phyloP scores from a whole-genome alignment of 2,888 invertebrate genomes.

The Diloba caeruleocephala region DNA sequence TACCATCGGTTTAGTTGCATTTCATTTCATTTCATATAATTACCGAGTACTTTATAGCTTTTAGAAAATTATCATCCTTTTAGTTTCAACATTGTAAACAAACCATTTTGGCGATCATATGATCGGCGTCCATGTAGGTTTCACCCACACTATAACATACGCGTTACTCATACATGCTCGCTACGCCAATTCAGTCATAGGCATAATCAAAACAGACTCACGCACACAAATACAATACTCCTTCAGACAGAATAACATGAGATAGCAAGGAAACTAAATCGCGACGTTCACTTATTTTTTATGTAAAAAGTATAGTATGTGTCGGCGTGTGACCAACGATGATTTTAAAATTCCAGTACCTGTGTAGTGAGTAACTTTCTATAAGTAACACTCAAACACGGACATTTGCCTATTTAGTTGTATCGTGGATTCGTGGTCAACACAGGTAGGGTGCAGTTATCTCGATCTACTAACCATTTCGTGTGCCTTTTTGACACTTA shows the following conservation, averaged over 20 bases:
- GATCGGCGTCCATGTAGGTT: conserved; percentile 41
- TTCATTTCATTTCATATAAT: no score
- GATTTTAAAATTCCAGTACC: neutral
- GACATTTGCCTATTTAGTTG: conserved; percentile 31
- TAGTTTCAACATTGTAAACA: conserved; percentile 34
- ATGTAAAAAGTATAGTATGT: neutral
- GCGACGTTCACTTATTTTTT: neutral
- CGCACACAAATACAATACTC: conserved; percentile 14
- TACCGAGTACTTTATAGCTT: neutral
- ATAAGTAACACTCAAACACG: conserved; percentile 40
- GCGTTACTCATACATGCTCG: conserved; percentile 4
- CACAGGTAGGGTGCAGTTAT: conserved; percentile 78
- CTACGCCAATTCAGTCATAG: neutral
- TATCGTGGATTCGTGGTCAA: conserved; percentile 53
- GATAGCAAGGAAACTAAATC: neutral
- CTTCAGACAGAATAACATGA: neutral
- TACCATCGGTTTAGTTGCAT: no score
- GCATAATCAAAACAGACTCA: neutral
- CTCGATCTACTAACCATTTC: conserved; percentile 79
- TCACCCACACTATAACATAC: conserved; percentile 14
- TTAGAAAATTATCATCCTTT: conserved; percentile 13
- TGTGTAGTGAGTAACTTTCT: neutral
- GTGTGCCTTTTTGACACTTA: conserved; percentile 82
- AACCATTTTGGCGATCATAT: conserved; percentile 34
- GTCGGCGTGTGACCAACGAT: conserved; percentile 9